Conservation (phyloP, 2,888 invertebrate species). For the Thymelicus acteon region DNA sequence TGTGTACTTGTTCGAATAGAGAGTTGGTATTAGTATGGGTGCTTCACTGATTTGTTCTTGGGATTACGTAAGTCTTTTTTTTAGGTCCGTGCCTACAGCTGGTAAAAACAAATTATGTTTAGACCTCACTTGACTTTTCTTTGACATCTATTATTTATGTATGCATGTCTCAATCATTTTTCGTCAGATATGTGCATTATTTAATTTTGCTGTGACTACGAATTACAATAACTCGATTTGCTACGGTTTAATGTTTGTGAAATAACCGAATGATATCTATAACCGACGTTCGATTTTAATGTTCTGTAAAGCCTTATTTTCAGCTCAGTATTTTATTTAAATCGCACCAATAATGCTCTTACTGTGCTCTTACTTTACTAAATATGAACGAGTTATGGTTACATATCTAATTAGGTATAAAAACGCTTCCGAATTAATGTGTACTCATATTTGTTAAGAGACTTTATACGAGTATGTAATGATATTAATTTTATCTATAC, state of each 20-base stretch:
- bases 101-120: background rate
- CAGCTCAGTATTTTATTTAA: background rate
- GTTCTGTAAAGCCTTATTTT: slow-evolving; percentile 18
- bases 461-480: no score
- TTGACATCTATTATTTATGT: slow-evolving; percentile 9
- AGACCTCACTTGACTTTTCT: background rate
- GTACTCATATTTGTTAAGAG: no score
- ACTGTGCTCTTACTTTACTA: no score
- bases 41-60: no score
- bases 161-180: slow-evolving; percentile 5
- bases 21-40: no score
- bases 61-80: no score
- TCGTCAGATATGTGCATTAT: slow-evolving; percentile 6
- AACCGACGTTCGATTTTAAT: slow-evolving; percentile 16
- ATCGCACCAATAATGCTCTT: background rate
- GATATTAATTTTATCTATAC: no score
- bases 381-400: no score
- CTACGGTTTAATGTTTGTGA: slow-evolving; percentile 7
- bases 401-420: no score
- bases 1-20: no score
- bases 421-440: no score
- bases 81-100: no score
- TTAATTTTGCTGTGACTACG: slow-evolving; percentile 17
- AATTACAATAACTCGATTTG: slow-evolving; percentile 10
- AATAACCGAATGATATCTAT: slow-evolving; percentile 22